phyloP scores from a whole-genome alignment of 2,888 invertebrate genomes.

The Noctuana brunneofusca region DNA sequence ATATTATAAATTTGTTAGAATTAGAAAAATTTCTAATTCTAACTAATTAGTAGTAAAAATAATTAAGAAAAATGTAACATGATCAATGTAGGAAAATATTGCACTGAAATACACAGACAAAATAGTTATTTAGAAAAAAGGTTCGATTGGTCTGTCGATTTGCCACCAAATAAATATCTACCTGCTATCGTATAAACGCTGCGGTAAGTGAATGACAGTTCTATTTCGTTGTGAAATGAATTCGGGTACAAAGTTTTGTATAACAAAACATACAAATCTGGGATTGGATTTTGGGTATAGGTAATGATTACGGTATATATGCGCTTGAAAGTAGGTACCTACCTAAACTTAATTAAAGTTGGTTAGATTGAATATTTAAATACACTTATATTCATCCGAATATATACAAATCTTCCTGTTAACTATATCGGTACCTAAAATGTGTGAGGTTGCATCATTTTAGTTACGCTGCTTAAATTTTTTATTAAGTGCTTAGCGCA shows the following conservation, averaged over 20 bases:
- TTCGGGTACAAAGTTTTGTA: constrained; percentile 8
- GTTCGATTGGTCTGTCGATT: constrained; percentile 1
- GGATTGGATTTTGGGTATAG: constrained; percentile 8
- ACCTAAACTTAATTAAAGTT: no score
- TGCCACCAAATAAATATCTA: not conserved
- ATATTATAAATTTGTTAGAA: no score
- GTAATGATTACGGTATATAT: not conserved
- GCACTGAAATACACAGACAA: not conserved
- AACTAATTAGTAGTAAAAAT: no score
- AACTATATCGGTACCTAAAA: not conserved
- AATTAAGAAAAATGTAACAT: no score
- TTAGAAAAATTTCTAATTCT: no score
- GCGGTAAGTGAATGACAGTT: constrained; percentile 18
- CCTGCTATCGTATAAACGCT: not conserved
- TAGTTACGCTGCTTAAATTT: constrained; percentile 12
- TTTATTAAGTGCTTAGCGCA: constrained; percentile 14
- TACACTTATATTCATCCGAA: no score
- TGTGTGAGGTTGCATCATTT: constrained; percentile 27
- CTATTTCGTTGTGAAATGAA: constrained; percentile 21
- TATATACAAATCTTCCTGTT: no score
- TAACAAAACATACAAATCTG: constrained; percentile 6
- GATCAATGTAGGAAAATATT: not conserved
- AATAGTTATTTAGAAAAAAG: not conserved
- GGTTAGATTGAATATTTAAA: not conserved
- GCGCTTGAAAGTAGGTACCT: not conserved